Conservation (phyloP, 2,797 vertebrate genomes). For the Cuculus canorus region DNA sequence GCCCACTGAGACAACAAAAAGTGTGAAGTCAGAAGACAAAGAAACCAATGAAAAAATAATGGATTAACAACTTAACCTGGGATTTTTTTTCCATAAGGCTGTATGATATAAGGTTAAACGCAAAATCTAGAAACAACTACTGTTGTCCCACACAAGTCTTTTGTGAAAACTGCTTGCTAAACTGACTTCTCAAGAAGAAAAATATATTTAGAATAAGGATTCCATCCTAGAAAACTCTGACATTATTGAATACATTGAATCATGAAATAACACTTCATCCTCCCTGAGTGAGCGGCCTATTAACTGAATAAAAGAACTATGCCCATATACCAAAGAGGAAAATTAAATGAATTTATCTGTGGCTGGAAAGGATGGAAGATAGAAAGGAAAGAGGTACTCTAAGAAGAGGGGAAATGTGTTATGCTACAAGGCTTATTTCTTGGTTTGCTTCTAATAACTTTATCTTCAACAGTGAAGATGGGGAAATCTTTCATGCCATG, state of each 20-base stretch:
- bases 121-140: background rate
- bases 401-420: background rate
- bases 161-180: background rate
- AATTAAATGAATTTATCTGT: background rate
- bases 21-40: background rate
- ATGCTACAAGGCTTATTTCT: background rate
- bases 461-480: background rate
- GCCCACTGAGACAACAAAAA: background rate
- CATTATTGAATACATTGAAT: background rate
- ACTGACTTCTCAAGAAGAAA: background rate
- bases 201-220: slow-evolving; percentile 13
- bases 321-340: background rate
- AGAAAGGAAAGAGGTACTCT: background rate
- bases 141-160: background rate
- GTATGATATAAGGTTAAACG: background rate
- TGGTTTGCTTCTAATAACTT: background rate
- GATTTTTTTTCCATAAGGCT: background rate
- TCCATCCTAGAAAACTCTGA: background rate
- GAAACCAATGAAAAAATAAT: background rate
- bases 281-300: background rate
- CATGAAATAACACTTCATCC: background rate
- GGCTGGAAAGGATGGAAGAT: background rate
- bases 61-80: background rate
- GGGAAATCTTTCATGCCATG: background rate
- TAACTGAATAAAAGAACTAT: background rate